phyloP scores from a whole-genome alignment of 2,113 vertebrate species.

The Menura novaehollandiae region DNA sequence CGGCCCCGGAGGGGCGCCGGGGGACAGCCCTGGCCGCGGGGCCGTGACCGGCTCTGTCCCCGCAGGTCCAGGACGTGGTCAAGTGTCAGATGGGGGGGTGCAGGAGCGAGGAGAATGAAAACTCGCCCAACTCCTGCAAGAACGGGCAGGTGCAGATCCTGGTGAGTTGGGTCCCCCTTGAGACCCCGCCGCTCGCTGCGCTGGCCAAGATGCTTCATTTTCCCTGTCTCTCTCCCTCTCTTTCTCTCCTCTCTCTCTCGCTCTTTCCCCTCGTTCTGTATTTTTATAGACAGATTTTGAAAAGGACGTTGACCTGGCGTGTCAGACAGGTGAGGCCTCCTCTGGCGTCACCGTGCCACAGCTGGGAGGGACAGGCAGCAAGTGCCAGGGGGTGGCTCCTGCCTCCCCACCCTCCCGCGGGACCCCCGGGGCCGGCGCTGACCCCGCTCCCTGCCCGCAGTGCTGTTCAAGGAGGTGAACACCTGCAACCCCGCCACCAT shows the following conservation, averaged over 20 bases:
- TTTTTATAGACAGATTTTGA: slow-evolving; percentile 96
- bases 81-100: slow-evolving; percentile 95
- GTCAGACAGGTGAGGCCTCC: slow-evolving; percentile 90
- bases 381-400: fast-evolving
- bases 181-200: neutral
- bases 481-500: slow-evolving; percentile 97
- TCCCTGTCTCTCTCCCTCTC: slow-evolving; percentile 2
- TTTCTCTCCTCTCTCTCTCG: slow-evolving; percentile 56
- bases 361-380: neutral
- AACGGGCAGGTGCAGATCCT: slow-evolving; percentile 99
- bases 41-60: slow-evolving; percentile 13
- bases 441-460: slow-evolving; percentile 50
- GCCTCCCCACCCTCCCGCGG: neutral
- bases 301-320: slow-evolving; percentile 98
- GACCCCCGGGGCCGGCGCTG: neutral
- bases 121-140: slow-evolving; percentile 98
- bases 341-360: fast-evolving
- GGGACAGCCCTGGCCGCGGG: neutral
- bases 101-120: slow-evolving; percentile 92
- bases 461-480: slow-evolving; percentile 98
- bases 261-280: slow-evolving; percentile 51
- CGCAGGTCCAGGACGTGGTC: slow-evolving; percentile 94
- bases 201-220: slow-evolving; percentile 49
- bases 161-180: slow-evolving; percentile 80
- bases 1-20: neutral